phyloP scores from a whole-genome alignment of 2,888 invertebrate genomes.

The Xanthostigma xanthostigma region DNA sequence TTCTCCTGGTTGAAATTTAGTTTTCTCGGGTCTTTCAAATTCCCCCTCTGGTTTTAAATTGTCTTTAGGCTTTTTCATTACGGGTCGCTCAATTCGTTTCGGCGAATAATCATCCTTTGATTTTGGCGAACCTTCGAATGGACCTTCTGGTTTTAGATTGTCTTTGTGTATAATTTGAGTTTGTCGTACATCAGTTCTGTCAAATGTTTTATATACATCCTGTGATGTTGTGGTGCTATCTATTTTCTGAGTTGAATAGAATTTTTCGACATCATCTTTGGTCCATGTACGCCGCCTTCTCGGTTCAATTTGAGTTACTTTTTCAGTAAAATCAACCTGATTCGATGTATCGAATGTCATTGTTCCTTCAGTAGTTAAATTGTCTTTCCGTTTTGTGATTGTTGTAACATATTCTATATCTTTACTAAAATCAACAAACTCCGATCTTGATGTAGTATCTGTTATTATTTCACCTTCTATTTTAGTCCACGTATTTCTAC shows the following conservation, averaged over 20 bases:
- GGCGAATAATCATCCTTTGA: constrained; percentile 29
- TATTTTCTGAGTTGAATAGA: constrained; percentile 41
- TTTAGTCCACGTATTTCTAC: constrained; percentile 65
- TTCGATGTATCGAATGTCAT: constrained; percentile 51
- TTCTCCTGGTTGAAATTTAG: constrained; percentile 21
- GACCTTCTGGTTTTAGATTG: constrained; percentile 34
- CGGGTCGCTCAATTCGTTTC: constrained; percentile 24
- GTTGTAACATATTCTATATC: constrained; percentile 41
- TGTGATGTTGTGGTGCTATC: constrained; percentile 46
- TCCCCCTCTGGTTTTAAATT: constrained; percentile 37
- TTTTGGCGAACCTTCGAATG: constrained; percentile 31
- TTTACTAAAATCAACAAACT: constrained; percentile 47
- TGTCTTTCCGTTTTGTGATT: constrained; percentile 44
- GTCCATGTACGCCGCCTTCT: constrained; percentile 51
- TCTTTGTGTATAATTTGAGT: constrained; percentile 28
- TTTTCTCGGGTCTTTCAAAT: constrained; percentile 28
- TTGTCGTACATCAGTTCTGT: constrained; percentile 37
- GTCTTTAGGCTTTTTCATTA: constrained; percentile 27
- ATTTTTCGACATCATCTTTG: constrained; percentile 56
- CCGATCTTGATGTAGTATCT: constrained; percentile 50
- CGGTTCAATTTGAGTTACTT: constrained; percentile 38
- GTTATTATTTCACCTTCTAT: constrained; percentile 57
- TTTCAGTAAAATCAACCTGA: constrained; percentile 45
- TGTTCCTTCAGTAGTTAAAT: constrained; percentile 51
- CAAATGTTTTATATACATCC: constrained; percentile 47